Conservation (phyloP, 2,113 vertebrate genomes). For the Antechinus stuartii region DNA sequence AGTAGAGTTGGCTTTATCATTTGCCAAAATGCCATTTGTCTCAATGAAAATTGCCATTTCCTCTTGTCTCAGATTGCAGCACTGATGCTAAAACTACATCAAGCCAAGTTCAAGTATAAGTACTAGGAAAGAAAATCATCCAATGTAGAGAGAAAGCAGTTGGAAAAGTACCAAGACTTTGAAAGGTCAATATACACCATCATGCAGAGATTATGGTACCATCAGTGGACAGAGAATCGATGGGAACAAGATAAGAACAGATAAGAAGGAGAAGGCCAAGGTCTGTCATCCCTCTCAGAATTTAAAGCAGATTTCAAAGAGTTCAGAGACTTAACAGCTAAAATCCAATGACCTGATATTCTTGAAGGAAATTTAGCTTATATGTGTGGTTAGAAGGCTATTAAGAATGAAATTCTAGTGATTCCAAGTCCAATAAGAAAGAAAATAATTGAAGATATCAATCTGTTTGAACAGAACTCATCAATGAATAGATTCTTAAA, state of each 20-base stretch:
- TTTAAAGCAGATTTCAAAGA: neutral
- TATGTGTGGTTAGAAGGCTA: neutral
- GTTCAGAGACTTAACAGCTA: neutral
- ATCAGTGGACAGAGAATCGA: neutral
- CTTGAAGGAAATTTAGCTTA: neutral
- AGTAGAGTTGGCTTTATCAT: neutral
- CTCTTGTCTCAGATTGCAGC: neutral
- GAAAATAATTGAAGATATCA: neutral
- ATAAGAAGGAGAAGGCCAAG: neutral
- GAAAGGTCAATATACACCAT: neutral
- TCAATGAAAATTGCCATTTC: neutral
- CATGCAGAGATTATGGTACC: neutral
- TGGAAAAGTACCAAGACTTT: neutral
- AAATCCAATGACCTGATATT: neutral
- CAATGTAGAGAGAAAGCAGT: neutral
- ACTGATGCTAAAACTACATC: neutral
- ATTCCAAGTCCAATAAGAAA: neutral
- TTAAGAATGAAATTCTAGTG: neutral
- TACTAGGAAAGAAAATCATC: neutral
- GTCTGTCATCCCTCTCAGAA: slow-evolving; percentile 1
- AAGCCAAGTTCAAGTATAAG: neutral
- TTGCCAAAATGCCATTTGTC: neutral
- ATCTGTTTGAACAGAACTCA: neutral
- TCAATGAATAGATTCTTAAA: neutral
- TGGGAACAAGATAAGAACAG: neutral